These are phyloP conservation scores for Galago senegalensis DNA, from an alignment of 2,797 vertebrate species.

Conservation along the genomic window DNA sequence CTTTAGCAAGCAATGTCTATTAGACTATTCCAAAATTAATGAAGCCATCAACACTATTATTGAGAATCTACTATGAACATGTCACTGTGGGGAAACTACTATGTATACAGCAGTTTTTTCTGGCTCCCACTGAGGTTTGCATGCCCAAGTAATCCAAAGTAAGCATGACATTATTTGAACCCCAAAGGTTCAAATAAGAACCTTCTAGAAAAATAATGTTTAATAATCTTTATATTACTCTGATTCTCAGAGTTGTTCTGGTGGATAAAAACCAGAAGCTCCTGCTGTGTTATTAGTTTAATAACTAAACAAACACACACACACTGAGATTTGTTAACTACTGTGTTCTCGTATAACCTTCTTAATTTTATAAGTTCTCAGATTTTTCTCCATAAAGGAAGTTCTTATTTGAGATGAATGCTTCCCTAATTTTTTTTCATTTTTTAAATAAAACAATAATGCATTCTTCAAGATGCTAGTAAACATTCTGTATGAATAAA, in stretches of 20 bases:
- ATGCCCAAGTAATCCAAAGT: neutral
- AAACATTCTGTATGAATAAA: neutral
- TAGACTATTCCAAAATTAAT: neutral
- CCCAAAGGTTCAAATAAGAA: neutral
- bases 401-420: neutral
- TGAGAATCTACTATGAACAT: neutral
- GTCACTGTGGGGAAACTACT: neutral
- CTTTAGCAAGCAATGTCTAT: neutral
- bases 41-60: neutral
- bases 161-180: neutral
- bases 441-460: slow-evolving; percentile 11
- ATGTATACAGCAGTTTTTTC: neutral
- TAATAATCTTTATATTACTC: slow-evolving; percentile 1
- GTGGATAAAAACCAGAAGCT: neutral
- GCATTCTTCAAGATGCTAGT: neutral
- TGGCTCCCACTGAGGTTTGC: neutral
- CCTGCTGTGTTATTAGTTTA: neutral
- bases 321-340: neutral
- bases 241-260: neutral
- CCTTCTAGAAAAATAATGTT: neutral
- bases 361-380: neutral
- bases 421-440: neutral
- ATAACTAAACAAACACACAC: neutral
- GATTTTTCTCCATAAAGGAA: neutral
- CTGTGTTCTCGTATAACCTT: neutral